Evolutionary conservation across 2,113 vertebrate genomes (phyloP), one percentile per base, ranked within the genome.

Genomic region (Bettongia penicillata): DNA sequence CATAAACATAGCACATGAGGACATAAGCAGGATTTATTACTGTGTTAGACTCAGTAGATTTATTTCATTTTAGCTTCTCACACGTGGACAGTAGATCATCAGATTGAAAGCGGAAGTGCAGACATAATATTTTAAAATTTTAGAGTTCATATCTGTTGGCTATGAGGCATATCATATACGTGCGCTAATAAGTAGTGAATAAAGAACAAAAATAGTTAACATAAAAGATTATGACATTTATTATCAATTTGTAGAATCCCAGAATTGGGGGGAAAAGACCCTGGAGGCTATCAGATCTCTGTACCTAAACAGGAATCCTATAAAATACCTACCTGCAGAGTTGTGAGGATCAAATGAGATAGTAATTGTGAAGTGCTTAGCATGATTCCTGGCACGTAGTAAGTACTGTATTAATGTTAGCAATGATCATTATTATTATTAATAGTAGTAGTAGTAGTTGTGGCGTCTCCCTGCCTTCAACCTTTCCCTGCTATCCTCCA

Each of bases 1-100:
- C 48, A 48, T 48, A 48, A 48, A 48, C 3, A 48, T 48, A 48
- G 48, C 2, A 48, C 48, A 48, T 48, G 89, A 47, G 47, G 48
- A 43, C 9, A 43, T 91, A 93, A 92, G 2, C 57, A 96, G 90
- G 61, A 93, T 95, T 91, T 93, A 49, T 95, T 53, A 90, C 50
- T 93, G 91, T 96, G 22, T 93, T 22, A 95, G 43, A 91, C 8
- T 93, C 31, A 68, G 6, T 93, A 55, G 0, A 90, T 90, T 91
- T n/a, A n/a, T 91, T 91, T 26, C 91, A 10, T 61, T 25, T 19
- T n/a, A 23, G 28, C 51, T 31, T 93, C 37, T 31, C n/a, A 22
- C 49, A 84, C 14, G 11, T 49, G 9, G 50, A 84, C n/a, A 91
- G n/a, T 25, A 16, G 16, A 52, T 53, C 52, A 10, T 96, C 91